Conservation (phyloP, 2,888 invertebrate genomes). For the Orthosia gothica region DNA sequence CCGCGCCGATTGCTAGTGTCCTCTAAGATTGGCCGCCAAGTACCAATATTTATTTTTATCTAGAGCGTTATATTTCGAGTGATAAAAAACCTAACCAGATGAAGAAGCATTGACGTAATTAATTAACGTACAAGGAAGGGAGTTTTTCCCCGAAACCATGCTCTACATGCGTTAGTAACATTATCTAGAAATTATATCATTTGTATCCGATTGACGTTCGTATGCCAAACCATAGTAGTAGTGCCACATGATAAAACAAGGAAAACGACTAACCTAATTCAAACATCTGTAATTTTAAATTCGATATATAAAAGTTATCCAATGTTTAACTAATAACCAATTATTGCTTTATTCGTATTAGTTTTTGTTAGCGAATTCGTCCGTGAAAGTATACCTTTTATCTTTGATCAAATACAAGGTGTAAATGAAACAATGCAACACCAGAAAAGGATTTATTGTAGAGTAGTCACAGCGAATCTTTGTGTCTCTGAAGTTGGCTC, state of each 20-base stretch:
- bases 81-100: too few relatives aligned
- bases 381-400: neutral
- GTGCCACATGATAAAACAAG: slow-evolving; percentile 9
- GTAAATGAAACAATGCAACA: too few relatives aligned
- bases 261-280: slow-evolving; percentile 7
- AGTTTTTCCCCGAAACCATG: slow-evolving; percentile 5
- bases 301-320: slow-evolving; percentile 1
- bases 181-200: slow-evolving; percentile 21
- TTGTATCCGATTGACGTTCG: slow-evolving; percentile 30
- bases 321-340: neutral
- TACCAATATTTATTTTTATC: too few relatives aligned
- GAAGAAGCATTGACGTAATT: neutral
- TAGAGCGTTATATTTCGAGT: too few relatives aligned
- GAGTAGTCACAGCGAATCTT: too few relatives aligned
- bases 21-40: too few relatives aligned
- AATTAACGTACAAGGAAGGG: slow-evolving; percentile 6
- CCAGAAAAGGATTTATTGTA: too few relatives aligned
- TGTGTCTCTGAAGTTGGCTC: too few relatives aligned
- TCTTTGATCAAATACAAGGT: too few relatives aligned
- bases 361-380: neutral
- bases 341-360: neutral
- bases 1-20: too few relatives aligned
- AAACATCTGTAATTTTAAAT: slow-evolving; percentile 6
- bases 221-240: neutral
- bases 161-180: neutral